Percentiles rank a stretch among this genome's conserved stretches.
These are phyloP conservation scores for Poecile montanus DNA, from an alignment of 2,797 vertebrate genomes.

Conservation along the genomic window DNA sequence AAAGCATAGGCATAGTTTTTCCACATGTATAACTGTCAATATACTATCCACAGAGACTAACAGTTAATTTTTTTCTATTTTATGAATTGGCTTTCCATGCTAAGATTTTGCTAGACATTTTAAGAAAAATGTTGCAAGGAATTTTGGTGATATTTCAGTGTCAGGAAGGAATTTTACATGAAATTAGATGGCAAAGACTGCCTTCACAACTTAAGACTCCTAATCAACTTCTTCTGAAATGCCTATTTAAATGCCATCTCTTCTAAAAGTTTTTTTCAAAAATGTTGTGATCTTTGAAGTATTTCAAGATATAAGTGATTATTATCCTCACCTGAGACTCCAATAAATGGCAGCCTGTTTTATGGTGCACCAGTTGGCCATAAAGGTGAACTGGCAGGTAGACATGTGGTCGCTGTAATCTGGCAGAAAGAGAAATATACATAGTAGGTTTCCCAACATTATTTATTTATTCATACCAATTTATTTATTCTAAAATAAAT, in stretches of 20 bases:
- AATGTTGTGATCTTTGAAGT: neutral
- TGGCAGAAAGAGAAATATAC: slow-evolving; percentile 63
- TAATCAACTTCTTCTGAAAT: neutral
- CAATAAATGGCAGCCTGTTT: slow-evolving; percentile 97
- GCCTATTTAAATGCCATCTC: neutral
- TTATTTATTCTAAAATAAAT: neutral
- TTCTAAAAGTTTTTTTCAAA: neutral
- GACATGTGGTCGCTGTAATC: slow-evolving; percentile 96
- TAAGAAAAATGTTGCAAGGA: neutral
- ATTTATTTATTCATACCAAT: too few species aligned
- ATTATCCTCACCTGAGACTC: slow-evolving; percentile 88
- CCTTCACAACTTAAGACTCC: neutral
- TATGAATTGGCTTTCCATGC: neutral
- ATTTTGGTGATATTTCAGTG: neutral
- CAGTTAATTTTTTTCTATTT: neutral
- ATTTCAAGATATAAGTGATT: neutral
- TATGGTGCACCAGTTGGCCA: slow-evolving; percentile 96
- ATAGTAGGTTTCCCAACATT: neutral
- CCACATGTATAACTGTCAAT: neutral
- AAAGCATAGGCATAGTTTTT: neutral
- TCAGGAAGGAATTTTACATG: neutral
- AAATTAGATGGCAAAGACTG: neutral
- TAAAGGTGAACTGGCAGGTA: slow-evolving; percentile 97
- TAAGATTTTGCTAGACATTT: neutral
- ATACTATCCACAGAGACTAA: neutral